Evolutionary conservation across 1,140 invertebrate genomes (phyloP).

Genomic region (Sweltsa coloradensis): DNA sequence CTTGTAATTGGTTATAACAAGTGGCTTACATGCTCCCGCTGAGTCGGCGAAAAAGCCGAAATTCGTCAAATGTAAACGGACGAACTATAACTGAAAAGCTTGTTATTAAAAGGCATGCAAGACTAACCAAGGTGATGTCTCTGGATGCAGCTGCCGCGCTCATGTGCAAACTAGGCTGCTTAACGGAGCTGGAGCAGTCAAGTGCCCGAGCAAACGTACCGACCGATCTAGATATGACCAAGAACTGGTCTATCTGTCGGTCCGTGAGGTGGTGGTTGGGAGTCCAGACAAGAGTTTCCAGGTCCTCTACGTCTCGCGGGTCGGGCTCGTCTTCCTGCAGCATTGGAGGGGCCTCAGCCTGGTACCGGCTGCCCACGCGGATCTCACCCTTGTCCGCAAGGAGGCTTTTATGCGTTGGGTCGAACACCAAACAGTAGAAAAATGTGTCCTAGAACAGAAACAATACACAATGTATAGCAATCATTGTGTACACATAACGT

Average conservation of each 20-base stretch:
- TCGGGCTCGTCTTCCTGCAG: conserved; percentile 67
- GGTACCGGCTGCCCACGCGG: conserved; percentile 86
- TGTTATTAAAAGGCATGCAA: conserved; percentile 8
- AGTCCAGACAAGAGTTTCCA: conserved; percentile 91
- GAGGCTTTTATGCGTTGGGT: conserved; percentile 95
- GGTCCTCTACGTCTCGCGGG: conserved; percentile 55
- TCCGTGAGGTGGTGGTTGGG: conserved; percentile 81
- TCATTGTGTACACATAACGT: no score
- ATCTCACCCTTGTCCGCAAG: conserved; percentile 97
- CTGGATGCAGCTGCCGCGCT: conserved; percentile 95
- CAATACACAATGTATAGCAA: no score
- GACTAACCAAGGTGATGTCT: conserved; percentile 85
- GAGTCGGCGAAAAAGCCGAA: no score
- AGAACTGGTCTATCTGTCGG: conserved; percentile 96
- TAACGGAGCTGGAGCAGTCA: conserved; percentile 94
- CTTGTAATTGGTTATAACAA: no score
- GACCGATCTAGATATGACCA: conserved; percentile 92
- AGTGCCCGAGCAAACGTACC: conserved; percentile 97
- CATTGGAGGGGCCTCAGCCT: conserved; percentile 74
- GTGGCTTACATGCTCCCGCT: no score
- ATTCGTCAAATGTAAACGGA: no score
- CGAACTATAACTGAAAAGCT: no score
- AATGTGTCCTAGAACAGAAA: conserved; percentile 74
- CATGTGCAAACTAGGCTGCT: conserved; percentile 97
- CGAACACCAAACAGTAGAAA: conserved; percentile 99